phyloP scores from a whole-genome alignment of 2,113 vertebrate species.

The Mormyrus lacerda region DNA sequence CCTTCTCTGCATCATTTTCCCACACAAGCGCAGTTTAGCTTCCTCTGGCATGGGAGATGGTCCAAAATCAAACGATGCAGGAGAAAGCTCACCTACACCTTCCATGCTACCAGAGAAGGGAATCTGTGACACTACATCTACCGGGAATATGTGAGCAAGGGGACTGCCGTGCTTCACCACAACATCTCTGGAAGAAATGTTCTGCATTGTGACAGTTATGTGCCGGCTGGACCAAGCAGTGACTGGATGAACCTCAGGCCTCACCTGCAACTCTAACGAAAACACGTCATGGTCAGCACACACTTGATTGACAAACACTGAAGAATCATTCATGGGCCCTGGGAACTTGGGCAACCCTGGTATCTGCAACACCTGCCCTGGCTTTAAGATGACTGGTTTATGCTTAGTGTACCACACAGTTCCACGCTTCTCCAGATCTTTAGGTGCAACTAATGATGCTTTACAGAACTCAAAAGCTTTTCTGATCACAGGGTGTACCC shows the following conservation, averaged over 20 bases:
- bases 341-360: not conserved
- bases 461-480: conserved; percentile 19
- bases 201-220: not conserved
- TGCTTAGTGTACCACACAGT: conserved; percentile 25
- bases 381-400: not conserved
- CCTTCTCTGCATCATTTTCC: too few relatives aligned
- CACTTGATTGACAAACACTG: not conserved
- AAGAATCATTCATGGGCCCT: not conserved
- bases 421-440: not conserved
- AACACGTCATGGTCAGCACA: not conserved
- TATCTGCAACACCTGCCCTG: not conserved
- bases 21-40: not conserved
- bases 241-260: not conserved
- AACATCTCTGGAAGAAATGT: not conserved
- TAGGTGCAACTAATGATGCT: not conserved
- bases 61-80: not conserved
- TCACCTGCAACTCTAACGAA: not conserved
- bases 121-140: too few relatives aligned
- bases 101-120: too few relatives aligned
- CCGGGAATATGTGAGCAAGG: not conserved
- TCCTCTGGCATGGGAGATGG: not conserved
- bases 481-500: conserved; percentile 19
- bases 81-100: not conserved
- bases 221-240: not conserved
- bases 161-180: not conserved